Evolutionary conservation across 2,113 vertebrate genomes (phyloP), one percentile per base, ranked within the genome.

Genomic region (Ploceus nigricollis): DNA sequence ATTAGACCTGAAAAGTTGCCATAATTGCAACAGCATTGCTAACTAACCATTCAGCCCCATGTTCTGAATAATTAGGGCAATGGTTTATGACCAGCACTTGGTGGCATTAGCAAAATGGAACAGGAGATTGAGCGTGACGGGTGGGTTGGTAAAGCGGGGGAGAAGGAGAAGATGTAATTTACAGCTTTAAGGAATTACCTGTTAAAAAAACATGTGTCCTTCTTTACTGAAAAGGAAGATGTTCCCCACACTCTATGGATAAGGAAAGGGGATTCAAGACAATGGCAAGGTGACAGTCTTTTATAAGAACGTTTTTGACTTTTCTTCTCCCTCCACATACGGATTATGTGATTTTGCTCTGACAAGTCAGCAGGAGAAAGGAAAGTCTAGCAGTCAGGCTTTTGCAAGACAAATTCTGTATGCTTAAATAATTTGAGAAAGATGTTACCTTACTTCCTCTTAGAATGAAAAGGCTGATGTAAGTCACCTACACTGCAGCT

Each of bases 51-150:
- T 96, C 96, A 93, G 91, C 82, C 70, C 89, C 69, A 57, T 91
- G 93, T 96, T 97, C 95, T 97, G 89, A 96, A 93, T 97, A 97
- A 98, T 98, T 97, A 98, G 96, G 96, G 92, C 96, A 93, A 97
- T 95, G 93, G 93, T 97, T 98, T 97, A 97, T 95, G 96, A 97
- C 90, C 91, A 93, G 93, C 86, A 83, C 87, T 95, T 63, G 64
- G 94, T 96, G 89, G 93, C 94, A 97, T 97, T 97, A 97, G 93
- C 50, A 96, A 96, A 97, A 96, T 90, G 65, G 53, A 97, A 93
- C 89, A 91, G 89, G 92, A 96, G 16, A 17, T 47, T 66, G 87
- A 91, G 95, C 64, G 21, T 69, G 88, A 90, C 13, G 2, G 33
- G 82, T 91, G 70, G 42, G 71, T 53, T 87, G 80, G 54, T 77